Evolutionary conservation across 2,888 invertebrate genomes (phyloP).

Genomic region (Phasia obesa): DNA sequence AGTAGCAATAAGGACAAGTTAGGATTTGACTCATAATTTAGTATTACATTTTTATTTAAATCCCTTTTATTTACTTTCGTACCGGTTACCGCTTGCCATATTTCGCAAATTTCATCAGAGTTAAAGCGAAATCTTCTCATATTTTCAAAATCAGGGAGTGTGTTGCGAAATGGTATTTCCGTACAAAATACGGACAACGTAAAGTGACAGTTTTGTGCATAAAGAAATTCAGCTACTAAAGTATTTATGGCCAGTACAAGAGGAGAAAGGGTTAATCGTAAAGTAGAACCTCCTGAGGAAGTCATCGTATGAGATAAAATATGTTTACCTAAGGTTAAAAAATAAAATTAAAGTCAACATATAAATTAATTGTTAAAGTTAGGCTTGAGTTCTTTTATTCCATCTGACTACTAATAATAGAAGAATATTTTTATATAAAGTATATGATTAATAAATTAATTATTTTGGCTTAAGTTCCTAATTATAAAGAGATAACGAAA

Average conservation of each 20-base stretch:
- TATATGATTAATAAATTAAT: too few species aligned
- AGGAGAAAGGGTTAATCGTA: slow-evolving; percentile 77
- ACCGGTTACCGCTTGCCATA: slow-evolving; percentile 76
- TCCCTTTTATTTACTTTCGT: slow-evolving; percentile 49
- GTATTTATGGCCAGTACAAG: slow-evolving; percentile 78
- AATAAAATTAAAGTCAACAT: not conserved
- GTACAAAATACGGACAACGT: slow-evolving; percentile 81
- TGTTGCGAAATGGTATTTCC: slow-evolving; percentile 80
- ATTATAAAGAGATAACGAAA: too few species aligned
- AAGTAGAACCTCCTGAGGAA: slow-evolving; percentile 68
- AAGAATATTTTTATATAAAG: too few species aligned
- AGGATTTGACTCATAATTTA: slow-evolving; percentile 69
- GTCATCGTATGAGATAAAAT: slow-evolving; percentile 73
- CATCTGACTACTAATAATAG: too few species aligned
- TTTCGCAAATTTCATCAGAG: slow-evolving; percentile 76
- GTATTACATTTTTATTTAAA: slow-evolving; percentile 65
- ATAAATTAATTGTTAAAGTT: not conserved
- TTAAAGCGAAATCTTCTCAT: slow-evolving; percentile 78
- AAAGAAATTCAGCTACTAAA: slow-evolving; percentile 81
- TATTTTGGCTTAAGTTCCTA: too few species aligned
- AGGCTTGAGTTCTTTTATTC: too few species aligned
- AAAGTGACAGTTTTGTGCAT: slow-evolving; percentile 81
- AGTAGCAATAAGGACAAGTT: slow-evolving; percentile 73
- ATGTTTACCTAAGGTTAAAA: slow-evolving; percentile 75
- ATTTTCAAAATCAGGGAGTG: slow-evolving; percentile 79